Percentiles rank a stretch among this genome's conserved stretches.
These are phyloP conservation scores for Columba janthina DNA, from an alignment of 2,113 vertebrate species.

Conservation along the genomic window DNA sequence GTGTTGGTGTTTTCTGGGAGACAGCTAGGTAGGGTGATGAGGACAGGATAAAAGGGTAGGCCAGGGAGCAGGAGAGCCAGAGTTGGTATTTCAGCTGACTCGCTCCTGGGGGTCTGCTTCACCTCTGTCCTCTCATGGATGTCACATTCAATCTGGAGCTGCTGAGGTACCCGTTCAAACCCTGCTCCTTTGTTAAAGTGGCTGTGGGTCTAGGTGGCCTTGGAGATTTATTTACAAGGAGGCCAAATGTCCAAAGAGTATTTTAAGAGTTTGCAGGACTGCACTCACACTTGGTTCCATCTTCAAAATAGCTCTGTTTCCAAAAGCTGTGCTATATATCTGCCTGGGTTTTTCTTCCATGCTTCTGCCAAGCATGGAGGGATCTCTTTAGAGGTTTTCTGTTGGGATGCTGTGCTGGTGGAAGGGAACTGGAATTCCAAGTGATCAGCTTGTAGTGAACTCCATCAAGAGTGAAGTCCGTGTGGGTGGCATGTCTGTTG, in stretches of 20 bases:
- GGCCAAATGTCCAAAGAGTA: rapidly evolving
- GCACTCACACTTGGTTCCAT: neutral
- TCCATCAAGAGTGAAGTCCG: neutral
- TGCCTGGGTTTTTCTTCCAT: neutral
- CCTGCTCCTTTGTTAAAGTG: neutral
- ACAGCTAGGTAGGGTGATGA: neutral
- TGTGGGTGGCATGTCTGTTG: rapidly evolving
- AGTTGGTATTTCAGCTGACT: neutral
- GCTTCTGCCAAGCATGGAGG: neutral
- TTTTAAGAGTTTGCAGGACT: neutral
- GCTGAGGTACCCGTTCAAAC: rapidly evolving
- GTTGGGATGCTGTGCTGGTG: neutral
- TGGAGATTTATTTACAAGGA: neutral
- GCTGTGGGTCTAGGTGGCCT: neutral
- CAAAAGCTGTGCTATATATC: neutral
- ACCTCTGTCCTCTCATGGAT: neutral
- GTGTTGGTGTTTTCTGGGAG: rapidly evolving
- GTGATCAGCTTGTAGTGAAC: neutral
- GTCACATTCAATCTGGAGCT: rapidly evolving
- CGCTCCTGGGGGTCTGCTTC: neutral
- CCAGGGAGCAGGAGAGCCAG: neutral
- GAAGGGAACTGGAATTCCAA: neutral
- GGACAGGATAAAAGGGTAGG: neutral
- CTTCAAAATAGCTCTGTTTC: neutral
- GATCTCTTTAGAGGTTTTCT: neutral